phyloP scores from a whole-genome alignment of 1,140 invertebrate species.

The Drosophila saltans region DNA sequence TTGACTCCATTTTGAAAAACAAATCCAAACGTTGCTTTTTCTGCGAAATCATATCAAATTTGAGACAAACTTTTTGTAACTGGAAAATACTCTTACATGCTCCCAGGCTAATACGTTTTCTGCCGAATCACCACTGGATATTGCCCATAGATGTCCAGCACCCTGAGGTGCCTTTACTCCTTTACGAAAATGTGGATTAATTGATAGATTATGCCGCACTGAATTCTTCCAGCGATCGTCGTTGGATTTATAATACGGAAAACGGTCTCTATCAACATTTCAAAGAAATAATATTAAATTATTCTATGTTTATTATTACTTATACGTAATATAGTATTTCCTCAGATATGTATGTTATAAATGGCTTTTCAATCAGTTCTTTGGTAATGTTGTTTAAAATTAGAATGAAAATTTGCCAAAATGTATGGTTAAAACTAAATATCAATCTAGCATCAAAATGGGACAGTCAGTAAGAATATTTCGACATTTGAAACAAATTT shows the following conservation, averaged over 20 bases:
- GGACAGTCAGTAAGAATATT: too few species aligned
- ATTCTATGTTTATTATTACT: too few species aligned
- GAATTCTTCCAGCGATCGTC: slow-evolving; percentile 96
- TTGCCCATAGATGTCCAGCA: slow-evolving; percentile 93
- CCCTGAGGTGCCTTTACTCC: slow-evolving; percentile 92
- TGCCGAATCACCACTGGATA: slow-evolving; percentile 86
- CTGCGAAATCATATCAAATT: slow-evolving; percentile 35
- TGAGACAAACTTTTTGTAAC: too few species aligned
- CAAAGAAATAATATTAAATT: background rate
- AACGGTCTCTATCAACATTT: slow-evolving; percentile 85
- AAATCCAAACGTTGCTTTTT: slow-evolving; percentile 83
- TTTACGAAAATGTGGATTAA: slow-evolving; percentile 95
- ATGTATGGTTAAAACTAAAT: too few species aligned
- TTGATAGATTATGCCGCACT: slow-evolving; percentile 93
- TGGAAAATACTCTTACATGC: slow-evolving; percentile 63
- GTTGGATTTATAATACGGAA: slow-evolving; percentile 93
- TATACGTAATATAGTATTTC: too few species aligned
- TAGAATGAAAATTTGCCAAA: too few species aligned
- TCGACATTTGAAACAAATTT: too few species aligned
- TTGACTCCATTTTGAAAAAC: slow-evolving; percentile 83
- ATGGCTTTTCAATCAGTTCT: too few species aligned
- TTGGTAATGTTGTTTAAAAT: too few species aligned
- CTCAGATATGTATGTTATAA: too few species aligned
- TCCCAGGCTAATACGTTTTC: slow-evolving; percentile 82
- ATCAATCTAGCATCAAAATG: too few species aligned